Evolutionary conservation across 1,140 invertebrate genomes (phyloP).

Genomic region (Leptinotarsa lineolata): DNA sequence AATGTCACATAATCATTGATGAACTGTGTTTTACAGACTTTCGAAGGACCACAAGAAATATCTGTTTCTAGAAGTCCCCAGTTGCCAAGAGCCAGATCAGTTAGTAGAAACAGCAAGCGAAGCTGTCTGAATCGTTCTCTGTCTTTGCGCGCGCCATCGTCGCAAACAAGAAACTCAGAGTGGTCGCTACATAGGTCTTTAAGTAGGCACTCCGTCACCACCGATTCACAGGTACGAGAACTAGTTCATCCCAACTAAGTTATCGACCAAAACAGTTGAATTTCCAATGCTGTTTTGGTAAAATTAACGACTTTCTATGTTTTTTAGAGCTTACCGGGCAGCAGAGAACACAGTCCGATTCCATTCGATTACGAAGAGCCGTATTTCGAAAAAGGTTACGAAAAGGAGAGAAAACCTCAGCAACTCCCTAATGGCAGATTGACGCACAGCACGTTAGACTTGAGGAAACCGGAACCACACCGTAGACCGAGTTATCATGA

Average conservation of each 20-base stretch:
- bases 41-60: slow-evolving; percentile 53
- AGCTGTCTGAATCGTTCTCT: slow-evolving; percentile 57
- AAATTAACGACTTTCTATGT: slow-evolving; percentile 3
- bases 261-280: not conserved
- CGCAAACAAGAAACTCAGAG: slow-evolving; percentile 46
- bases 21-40: slow-evolving; percentile 54
- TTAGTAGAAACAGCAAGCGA: slow-evolving; percentile 39
- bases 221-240: slow-evolving; percentile 64
- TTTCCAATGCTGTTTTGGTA: not conserved
- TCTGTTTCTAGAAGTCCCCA: slow-evolving; percentile 29
- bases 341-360: slow-evolving; percentile 57
- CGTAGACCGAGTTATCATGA: slow-evolving; percentile 43
- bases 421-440: slow-evolving; percentile 22
- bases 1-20: not conserved
- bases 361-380: slow-evolving; percentile 48
- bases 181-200: slow-evolving; percentile 60
- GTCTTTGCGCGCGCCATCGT: slow-evolving; percentile 54
- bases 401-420: slow-evolving; percentile 34
- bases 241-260: not conserved
- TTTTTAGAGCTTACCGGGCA: slow-evolving; percentile 50
- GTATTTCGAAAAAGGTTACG: slow-evolving; percentile 34
- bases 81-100: slow-evolving; percentile 32
- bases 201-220: slow-evolving; percentile 67
- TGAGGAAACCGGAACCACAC: slow-evolving; percentile 52
- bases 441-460: slow-evolving; percentile 53